Evolutionary conservation across 2,113 vertebrate genomes (phyloP), one percentile per base, ranked within the genome.

Genomic region (Ophiodon elongatus): DNA sequence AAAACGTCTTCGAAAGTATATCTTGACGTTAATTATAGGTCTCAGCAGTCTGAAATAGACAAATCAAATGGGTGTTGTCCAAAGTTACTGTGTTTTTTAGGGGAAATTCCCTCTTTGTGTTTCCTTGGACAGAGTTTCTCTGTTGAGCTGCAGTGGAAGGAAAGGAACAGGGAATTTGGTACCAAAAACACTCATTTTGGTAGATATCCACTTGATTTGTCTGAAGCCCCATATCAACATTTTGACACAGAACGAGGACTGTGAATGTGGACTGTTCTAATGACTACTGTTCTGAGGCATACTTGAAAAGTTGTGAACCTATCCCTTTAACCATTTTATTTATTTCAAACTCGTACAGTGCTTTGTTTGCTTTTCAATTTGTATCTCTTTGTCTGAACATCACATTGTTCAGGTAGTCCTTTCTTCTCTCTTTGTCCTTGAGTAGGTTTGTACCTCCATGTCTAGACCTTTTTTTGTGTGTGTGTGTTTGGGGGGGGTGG

Each of bases 381-480:
- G 41, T 19, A 8, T 13, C 4, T 82, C 45, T 73, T 81, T 86
- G 65, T 82, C 50, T 71, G 11, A 65, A 35, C 66, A 9, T 41
- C 60, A 41, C 50, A 50, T 73, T 78, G 65, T 78, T 78, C 27
- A 39, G 35, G 54, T 39, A 25, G 13, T 56, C 59, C 15, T 63
- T 73, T 68, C 41, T 79, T 66, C 59, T 82, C 41, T 73, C 13
- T 70, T 56, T 78, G 76, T 71, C 80, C 62, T 84, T 87, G 35
- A 62, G 14, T 66, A 45, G 13, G 64, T 56, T 39, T 84, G 67
- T 33, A 35, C 45, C 25, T 85, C 35, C 35, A 33, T 64, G 78
- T 85, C 79, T 85, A 67, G 79, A 87, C 77, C 11, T 27, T 74
- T 71, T 56, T 56, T 45, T 39, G 37, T n/a, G 62, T 29, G 43